These are phyloP conservation scores for Cryptocephalus primarius DNA, from an alignment of 2,888 invertebrate genomes.

Conservation along the genomic window DNA sequence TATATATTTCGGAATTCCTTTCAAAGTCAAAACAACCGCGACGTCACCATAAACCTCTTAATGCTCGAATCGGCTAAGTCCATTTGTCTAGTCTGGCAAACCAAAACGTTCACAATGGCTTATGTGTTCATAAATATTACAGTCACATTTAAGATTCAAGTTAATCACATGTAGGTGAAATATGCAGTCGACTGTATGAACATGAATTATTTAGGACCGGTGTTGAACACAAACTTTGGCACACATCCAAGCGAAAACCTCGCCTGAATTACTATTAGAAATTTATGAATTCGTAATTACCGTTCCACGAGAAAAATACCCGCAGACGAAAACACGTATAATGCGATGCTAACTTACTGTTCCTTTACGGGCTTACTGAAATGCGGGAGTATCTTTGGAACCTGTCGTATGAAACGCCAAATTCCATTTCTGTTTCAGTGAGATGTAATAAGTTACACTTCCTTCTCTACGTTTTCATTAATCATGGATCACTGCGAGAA, in stretches of 20 bases:
- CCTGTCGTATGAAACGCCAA: too few relatives aligned
- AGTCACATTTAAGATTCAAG: constrained; percentile 1
- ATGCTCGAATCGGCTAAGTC: background rate
- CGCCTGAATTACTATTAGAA: constrained; percentile 6
- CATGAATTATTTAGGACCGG: background rate
- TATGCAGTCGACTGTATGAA: background rate
- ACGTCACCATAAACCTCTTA: background rate
- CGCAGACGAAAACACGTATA: too few relatives aligned
- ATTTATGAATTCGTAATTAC: constrained; percentile 9
- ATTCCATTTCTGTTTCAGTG: too few relatives aligned
- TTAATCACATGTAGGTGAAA: background rate
- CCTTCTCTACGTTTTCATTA: too few relatives aligned
- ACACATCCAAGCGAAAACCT: constrained; percentile 3
- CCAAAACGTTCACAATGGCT: background rate
- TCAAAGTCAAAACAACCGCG: too few relatives aligned
- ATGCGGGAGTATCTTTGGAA: background rate
- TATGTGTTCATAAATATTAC: background rate
- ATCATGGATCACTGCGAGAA: constrained; percentile 6
- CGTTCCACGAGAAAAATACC: background rate
- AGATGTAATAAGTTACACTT: too few relatives aligned
- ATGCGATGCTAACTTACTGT: too few relatives aligned
- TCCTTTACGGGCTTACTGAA: background rate
- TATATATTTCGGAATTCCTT: too few relatives aligned
- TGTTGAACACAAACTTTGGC: constrained; percentile 4
- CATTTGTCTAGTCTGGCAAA: background rate